phyloP scores from a whole-genome alignment of 2,888 invertebrate genomes.

The Mythimna lalbum region DNA sequence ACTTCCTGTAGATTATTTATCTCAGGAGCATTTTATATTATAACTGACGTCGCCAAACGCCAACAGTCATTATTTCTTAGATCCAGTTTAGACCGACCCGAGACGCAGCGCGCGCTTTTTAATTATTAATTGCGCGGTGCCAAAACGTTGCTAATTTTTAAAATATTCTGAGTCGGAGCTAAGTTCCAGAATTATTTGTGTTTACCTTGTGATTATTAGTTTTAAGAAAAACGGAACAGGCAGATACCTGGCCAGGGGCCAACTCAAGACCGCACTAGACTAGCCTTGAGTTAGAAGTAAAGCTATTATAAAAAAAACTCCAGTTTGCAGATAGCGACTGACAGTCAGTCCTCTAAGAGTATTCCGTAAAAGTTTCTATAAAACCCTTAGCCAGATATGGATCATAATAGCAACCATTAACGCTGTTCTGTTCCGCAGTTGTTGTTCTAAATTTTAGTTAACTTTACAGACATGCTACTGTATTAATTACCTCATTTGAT shows the following conservation, averaged over 20 bases:
- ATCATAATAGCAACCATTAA: no score
- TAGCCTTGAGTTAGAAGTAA: background rate
- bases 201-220: slow-evolving; percentile 18
- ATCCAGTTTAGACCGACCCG: background rate
- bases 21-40: background rate
- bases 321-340: no score
- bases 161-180: slow-evolving; percentile 6
- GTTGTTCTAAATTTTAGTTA: slow-evolving; percentile 3
- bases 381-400: no score
- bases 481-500: slow-evolving; percentile 47
- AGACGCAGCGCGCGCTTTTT: background rate
- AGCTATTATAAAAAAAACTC: background rate
- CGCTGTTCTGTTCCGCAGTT: no score
- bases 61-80: background rate
- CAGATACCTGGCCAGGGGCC: slow-evolving; percentile 8
- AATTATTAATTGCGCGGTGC: slow-evolving; percentile 6
- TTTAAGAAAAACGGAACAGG: slow-evolving; percentile 10
- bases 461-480: slow-evolving; percentile 27
- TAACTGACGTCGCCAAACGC: background rate
- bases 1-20: slow-evolving; percentile 91
- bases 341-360: no score
- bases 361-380: no score
- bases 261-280: no score
- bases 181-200: background rate
- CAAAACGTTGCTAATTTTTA: slow-evolving; percentile 12